phyloP scores from a whole-genome alignment of 2,888 invertebrate species.

The Blastobasis adustella region DNA sequence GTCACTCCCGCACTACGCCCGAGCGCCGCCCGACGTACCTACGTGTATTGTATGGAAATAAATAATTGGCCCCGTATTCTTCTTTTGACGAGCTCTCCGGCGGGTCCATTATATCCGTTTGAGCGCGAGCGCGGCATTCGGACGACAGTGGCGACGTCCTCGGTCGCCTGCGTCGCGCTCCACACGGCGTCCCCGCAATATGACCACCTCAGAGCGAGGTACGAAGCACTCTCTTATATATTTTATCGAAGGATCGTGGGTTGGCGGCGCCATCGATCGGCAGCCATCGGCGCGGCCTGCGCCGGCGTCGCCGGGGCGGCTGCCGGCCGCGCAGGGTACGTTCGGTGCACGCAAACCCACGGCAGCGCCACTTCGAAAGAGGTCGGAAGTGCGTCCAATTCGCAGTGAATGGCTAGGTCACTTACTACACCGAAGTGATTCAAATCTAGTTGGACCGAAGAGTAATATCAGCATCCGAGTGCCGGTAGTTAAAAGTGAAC shows the following conservation, averaged over 20 bases:
- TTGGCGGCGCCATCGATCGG: no score
- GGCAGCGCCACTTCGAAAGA: constrained; percentile 47
- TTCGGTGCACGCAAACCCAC: constrained; percentile 28
- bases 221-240: constrained; percentile 41
- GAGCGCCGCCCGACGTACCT: constrained; percentile 58
- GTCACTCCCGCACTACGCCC: constrained; percentile 60
- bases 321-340: constrained; percentile 20
- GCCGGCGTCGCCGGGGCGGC: constrained; percentile 16
- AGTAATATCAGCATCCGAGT: constrained; percentile 37
- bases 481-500: constrained; percentile 46
- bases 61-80: constrained; percentile 70
- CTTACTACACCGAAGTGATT: constrained; percentile 41
- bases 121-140: constrained; percentile 65
- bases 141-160: constrained; percentile 66
- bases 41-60: constrained; percentile 69
- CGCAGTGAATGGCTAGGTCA: constrained; percentile 50
- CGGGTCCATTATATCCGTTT: constrained; percentile 65
- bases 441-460: constrained; percentile 35
- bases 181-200: constrained; percentile 43
- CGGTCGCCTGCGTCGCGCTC: constrained; percentile 61
- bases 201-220: constrained; percentile 67
- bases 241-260: constrained; percentile 20
- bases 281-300: no score
- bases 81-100: constrained; percentile 69
- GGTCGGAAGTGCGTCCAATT: constrained; percentile 61